Evolutionary conservation across 1,140 invertebrate genomes (phyloP).

Genomic region (Sarcophaga peregrina): DNA sequence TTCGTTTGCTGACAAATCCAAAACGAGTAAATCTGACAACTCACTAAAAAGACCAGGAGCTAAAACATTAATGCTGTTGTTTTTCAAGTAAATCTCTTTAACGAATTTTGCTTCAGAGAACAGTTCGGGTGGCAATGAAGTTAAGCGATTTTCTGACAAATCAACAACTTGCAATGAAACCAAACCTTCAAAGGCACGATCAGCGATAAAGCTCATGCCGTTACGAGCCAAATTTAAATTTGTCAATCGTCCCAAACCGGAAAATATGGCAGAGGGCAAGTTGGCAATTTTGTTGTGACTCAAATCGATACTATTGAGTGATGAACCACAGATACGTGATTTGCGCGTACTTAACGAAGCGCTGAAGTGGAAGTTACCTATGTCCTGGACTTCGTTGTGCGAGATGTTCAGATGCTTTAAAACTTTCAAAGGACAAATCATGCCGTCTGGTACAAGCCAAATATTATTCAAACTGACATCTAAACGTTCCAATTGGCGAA

Average conservation of each 20-base stretch:
- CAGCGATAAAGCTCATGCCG: slow-evolving; percentile 80
- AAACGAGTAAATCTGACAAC: slow-evolving; percentile 80
- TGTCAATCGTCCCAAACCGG: slow-evolving; percentile 74
- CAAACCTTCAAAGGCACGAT: slow-evolving; percentile 84
- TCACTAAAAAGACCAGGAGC: slow-evolving; percentile 87
- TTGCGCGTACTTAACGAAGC: slow-evolving; percentile 73
- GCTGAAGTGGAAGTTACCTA: slow-evolving; percentile 80
- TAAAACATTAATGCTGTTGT: slow-evolving; percentile 87
- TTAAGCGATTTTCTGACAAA: slow-evolving; percentile 84
- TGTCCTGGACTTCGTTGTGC: slow-evolving; percentile 81
- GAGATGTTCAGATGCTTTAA: slow-evolving; percentile 84
- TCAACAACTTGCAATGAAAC: slow-evolving; percentile 79
- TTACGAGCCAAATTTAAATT: slow-evolving; percentile 77
- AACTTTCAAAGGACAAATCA: slow-evolving; percentile 82
- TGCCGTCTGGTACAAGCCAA: slow-evolving; percentile 83
- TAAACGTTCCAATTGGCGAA: slow-evolving; percentile 79
- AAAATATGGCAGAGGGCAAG: slow-evolving; percentile 80
- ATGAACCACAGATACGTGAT: slow-evolving; percentile 73
- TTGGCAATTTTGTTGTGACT: slow-evolving; percentile 86
- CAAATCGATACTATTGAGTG: slow-evolving; percentile 80
- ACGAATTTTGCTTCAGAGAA: slow-evolving; percentile 83
- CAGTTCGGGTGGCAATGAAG: slow-evolving; percentile 83
- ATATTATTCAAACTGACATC: slow-evolving; percentile 91
- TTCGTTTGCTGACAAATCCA: slow-evolving; percentile 88
- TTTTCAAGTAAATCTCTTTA: slow-evolving; percentile 84